Evolutionary conservation across 2,888 invertebrate genomes (phyloP).

Genomic region (Acanthosepion pharaonis): DNA sequence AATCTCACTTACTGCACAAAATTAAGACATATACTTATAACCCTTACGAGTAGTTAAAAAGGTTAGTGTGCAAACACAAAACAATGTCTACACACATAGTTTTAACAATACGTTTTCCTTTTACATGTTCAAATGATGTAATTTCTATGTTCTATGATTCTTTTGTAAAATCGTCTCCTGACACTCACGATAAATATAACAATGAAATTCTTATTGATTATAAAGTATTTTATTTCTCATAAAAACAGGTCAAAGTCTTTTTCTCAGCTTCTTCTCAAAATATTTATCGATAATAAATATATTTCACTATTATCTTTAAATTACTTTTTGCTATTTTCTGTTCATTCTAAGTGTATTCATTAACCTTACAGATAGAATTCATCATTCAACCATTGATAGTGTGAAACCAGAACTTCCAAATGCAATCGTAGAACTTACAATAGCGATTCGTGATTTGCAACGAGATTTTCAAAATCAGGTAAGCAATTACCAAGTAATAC

Average conservation of each 20-base stretch:
- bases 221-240: not conserved
- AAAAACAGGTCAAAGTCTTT: not conserved
- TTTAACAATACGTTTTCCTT: no score
- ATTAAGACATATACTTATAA: no score
- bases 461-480: conserved; percentile 63
- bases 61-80: no score
- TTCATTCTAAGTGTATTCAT: not conserved
- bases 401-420: not conserved
- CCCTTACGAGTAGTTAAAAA: no score
- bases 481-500: not conserved
- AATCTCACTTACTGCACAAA: no score
- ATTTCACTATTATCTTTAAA: not conserved
- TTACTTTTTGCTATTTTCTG: not conserved
- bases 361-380: not conserved
- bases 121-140: no score
- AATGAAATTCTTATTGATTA: no score
- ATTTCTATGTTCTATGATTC: no score
- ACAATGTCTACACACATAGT: no score
- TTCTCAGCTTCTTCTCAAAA: not conserved
- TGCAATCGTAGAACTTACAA: conserved; percentile 56
- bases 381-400: no score
- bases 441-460: conserved; percentile 59
- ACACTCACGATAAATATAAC: no score
- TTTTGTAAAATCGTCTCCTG: no score
- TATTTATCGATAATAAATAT: not conserved